Conservation (phyloP, 2,888 invertebrate species). For the Diarsia rubi region DNA sequence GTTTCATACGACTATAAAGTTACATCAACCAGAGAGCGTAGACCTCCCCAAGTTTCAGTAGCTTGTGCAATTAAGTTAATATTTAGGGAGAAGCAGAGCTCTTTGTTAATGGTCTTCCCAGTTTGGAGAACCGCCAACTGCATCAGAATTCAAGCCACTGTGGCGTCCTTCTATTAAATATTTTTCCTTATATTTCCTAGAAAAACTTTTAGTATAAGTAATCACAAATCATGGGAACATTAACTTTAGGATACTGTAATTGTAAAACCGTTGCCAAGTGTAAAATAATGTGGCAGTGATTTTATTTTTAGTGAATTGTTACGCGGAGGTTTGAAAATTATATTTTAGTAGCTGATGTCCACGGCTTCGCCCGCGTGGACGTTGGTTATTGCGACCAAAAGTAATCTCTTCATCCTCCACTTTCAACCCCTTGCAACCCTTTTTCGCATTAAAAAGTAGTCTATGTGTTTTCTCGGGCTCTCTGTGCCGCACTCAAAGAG, state of each 20-base stretch:
- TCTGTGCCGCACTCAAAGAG: no score
- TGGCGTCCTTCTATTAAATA: conserved; percentile 54
- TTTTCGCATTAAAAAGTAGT: no score
- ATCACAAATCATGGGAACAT: conserved; percentile 50
- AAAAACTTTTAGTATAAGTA: conserved; percentile 53
- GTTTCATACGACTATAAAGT: conserved; percentile 46
- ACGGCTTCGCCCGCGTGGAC: no score
- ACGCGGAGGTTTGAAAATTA: not conserved
- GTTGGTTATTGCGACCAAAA: no score
- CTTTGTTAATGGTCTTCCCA: conserved; percentile 36
- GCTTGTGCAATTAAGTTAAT: conserved; percentile 11
- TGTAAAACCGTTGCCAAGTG: conserved; percentile 17
- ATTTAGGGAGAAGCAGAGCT: conserved; percentile 34
- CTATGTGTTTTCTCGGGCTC: no score
- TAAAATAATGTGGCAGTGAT: not conserved
- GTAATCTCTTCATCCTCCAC: no score
- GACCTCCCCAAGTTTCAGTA: conserved; percentile 36
- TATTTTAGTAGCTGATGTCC: no score
- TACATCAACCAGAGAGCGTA: conserved; percentile 29
- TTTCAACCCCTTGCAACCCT: no score
- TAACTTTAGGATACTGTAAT: conserved; percentile 42
- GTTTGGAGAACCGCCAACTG: conserved; percentile 64
- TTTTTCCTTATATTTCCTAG: conserved; percentile 55
- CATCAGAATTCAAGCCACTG: conserved; percentile 62
- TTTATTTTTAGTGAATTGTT: conserved; percentile 7